A percentile compares a stretch with the other conserved stretches of the same genome.
These are phyloP conservation scores for Poicephalus gulielmi DNA, from an alignment of 2,113 vertebrate species.

Conservation along the genomic window DNA sequence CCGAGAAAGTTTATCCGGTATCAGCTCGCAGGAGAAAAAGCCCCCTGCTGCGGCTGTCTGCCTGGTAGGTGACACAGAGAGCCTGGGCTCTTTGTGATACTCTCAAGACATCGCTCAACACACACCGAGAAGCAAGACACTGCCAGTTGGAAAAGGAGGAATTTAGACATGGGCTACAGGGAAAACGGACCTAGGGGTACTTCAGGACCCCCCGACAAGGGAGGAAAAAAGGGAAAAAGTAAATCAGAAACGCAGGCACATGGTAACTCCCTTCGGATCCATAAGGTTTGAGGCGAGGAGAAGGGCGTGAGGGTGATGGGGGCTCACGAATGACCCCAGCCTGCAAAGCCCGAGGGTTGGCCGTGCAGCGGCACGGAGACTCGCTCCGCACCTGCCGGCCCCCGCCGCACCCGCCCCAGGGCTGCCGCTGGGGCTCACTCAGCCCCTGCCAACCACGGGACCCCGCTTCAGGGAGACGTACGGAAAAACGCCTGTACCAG, in stretches of 20 bases:
- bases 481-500: background rate
- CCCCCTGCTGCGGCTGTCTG: background rate
- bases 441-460: background rate
- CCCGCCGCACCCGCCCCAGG: background rate
- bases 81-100: constrained; percentile 13
- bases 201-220: background rate
- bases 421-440: background rate
- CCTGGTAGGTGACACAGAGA: background rate
- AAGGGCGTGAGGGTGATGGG: background rate
- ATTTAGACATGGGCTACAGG: background rate
- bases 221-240: background rate
- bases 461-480: background rate
- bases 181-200: background rate
- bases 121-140: background rate
- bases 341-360: background rate
- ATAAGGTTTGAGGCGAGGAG: background rate
- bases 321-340: background rate
- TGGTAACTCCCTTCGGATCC: background rate
- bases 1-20: background rate
- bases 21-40: background rate
- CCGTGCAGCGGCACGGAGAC: background rate
- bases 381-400: background rate
- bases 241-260: background rate
- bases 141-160: background rate
- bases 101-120: background rate